Percentiles rank a stretch among this genome's conserved stretches.
Conservation (phyloP, 1,140 invertebrate species). For the Agrypnia vestita region DNA sequence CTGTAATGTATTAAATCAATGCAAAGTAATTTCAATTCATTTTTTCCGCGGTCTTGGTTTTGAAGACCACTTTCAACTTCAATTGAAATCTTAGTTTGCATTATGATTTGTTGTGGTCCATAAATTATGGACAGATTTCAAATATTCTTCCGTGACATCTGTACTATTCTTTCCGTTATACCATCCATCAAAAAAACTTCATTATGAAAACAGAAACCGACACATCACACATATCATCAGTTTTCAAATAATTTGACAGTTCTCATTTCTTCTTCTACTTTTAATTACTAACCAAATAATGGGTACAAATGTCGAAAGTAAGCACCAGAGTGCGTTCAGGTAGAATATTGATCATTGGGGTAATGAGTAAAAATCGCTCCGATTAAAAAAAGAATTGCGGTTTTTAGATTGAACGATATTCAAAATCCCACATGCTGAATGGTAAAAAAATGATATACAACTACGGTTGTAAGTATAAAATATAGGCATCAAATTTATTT, state of each 20-base stretch:
- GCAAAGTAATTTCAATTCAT: constrained; percentile 79
- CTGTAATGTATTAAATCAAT: constrained; percentile 81
- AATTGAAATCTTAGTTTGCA: constrained; percentile 26
- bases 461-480: too few relatives aligned
- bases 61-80: constrained; percentile 9
- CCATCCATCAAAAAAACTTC: background rate
- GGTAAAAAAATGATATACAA: too few relatives aligned
- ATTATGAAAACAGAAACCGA: constrained; percentile 7
- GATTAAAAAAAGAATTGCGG: too few relatives aligned
- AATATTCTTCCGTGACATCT: background rate
- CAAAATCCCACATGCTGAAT: too few relatives aligned
- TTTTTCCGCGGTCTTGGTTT: constrained; percentile 24
- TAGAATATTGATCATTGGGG: too few relatives aligned
- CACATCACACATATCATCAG: background rate
- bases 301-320: too few relatives aligned
- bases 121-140: background rate
- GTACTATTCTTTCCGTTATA: background rate
- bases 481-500: too few relatives aligned
- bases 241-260: background rate
- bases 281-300: too few relatives aligned
- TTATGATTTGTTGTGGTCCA: background rate
- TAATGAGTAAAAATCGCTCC: too few relatives aligned
- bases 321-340: too few relatives aligned
- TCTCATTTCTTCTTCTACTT: too few relatives aligned
- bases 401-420: too few relatives aligned